phyloP scores from a whole-genome alignment of 2,113 vertebrate genomes.

The Ageneiosus marmoratus region DNA sequence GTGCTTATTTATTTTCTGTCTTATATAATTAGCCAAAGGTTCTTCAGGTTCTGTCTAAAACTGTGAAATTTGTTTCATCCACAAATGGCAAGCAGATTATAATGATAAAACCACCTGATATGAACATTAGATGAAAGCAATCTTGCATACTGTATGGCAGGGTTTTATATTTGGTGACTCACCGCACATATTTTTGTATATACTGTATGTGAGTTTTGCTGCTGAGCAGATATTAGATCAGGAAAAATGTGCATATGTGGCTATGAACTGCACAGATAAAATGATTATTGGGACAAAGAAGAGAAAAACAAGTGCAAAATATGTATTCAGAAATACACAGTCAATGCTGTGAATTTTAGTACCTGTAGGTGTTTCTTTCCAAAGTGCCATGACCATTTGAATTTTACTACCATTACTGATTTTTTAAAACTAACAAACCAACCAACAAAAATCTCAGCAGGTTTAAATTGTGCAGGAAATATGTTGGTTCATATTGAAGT shows the following conservation, averaged over 20 bases:
- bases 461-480: not conserved
- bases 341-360: not conserved
- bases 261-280: not conserved
- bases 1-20: conserved; percentile 89
- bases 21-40: conserved; percentile 77
- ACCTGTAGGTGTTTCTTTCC: not conserved
- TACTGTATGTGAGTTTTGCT: not conserved
- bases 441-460: not conserved
- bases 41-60: conserved; percentile 29
- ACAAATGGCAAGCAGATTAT: not conserved
- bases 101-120: not conserved
- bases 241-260: not conserved
- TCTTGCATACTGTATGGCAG: not conserved
- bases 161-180: not conserved
- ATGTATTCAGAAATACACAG: not conserved
- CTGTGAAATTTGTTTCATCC: conserved; percentile 24
- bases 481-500: not conserved
- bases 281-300: not conserved
- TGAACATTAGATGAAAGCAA: not conserved
- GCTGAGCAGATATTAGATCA: not conserved
- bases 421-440: no score
- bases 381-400: not conserved
- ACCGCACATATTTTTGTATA: not conserved
- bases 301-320: not conserved
- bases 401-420: not conserved